Evolutionary conservation across 1,140 invertebrate species (phyloP).

Genomic region (Drosophila nebulosa): DNA sequence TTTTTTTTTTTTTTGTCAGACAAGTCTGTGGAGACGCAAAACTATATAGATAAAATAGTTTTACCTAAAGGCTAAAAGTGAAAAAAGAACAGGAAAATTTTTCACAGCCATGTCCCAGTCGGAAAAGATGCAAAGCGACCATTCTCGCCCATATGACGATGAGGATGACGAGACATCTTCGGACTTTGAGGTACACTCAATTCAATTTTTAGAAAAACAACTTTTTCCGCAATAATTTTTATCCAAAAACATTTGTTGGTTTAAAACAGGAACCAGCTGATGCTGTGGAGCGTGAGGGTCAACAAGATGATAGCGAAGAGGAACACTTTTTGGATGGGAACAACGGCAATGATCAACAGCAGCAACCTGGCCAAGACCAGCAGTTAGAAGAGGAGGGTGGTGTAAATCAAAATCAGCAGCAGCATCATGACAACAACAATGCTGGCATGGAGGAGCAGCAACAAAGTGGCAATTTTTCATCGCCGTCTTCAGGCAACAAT

Average conservation of each 20-base stretch:
- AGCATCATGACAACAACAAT: slow-evolving; percentile 3
- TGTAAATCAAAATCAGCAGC: slow-evolving; percentile 10
- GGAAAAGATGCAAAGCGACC: slow-evolving; percentile 38
- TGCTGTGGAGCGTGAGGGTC: slow-evolving; percentile 14
- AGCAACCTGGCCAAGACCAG: slow-evolving; percentile 17
- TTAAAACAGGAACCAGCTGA: slow-evolving; percentile 18
- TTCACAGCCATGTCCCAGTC: slow-evolving; percentile 23
- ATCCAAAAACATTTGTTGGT: neutral
- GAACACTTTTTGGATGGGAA: slow-evolving; percentile 8
- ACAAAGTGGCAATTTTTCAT: neutral
- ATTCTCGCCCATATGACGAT: slow-evolving; percentile 10
- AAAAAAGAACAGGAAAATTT: neutral
- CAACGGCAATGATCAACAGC: slow-evolving; percentile 10
- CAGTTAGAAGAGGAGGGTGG: neutral
- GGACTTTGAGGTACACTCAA: slow-evolving; percentile 17
- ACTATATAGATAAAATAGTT: neutral
- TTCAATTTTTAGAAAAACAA: neutral
- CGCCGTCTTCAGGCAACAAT: neutral
- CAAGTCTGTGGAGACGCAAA: slow-evolving; percentile 7
- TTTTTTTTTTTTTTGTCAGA: slow-evolving; percentile 6
- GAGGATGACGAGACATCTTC: slow-evolving; percentile 31
- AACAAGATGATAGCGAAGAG: neutral
- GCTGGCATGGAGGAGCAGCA: neutral
- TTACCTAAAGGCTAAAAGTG: neutral
- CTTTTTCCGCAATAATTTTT: neutral